phyloP scores from a whole-genome alignment of 2,797 vertebrate species.

The Masticophis lateralis region DNA sequence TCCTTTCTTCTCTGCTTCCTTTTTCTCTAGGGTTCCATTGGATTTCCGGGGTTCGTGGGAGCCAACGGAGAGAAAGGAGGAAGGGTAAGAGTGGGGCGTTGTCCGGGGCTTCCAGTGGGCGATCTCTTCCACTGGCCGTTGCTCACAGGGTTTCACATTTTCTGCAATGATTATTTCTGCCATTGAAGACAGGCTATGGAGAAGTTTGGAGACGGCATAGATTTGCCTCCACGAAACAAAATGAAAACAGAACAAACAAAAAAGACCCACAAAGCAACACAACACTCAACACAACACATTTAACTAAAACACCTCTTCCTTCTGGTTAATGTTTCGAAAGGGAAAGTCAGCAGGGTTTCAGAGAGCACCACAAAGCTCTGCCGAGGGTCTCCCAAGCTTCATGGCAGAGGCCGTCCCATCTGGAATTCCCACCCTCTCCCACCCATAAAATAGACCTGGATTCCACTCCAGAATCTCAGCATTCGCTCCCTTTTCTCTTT shows the following conservation, averaged over 20 bases:
- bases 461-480: not conserved
- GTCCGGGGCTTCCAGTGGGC: fast-evolving
- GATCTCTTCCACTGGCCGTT: fast-evolving
- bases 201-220: not conserved
- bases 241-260: not conserved
- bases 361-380: not conserved
- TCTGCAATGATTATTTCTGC: not conserved
- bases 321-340: too few species aligned
- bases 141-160: not conserved
- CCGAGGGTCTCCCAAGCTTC: not conserved
- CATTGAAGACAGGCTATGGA: too few species aligned
- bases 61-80: slow-evolving; percentile 96
- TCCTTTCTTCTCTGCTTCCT: not conserved
- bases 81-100: slow-evolving; percentile 77
- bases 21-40: slow-evolving; percentile 84
- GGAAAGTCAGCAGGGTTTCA: not conserved
- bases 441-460: not conserved
- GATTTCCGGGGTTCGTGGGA: slow-evolving; percentile 96
- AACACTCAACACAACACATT: too few species aligned
- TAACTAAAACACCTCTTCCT: not conserved
- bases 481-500: not conserved
- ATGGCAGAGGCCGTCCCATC: not conserved
- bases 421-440: not conserved
- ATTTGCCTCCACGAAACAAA: too few species aligned
- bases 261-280: not conserved